Base-by-base conservation (phyloP, 2,888 invertebrate species). In the Geotrupes spiniger region DNA sequence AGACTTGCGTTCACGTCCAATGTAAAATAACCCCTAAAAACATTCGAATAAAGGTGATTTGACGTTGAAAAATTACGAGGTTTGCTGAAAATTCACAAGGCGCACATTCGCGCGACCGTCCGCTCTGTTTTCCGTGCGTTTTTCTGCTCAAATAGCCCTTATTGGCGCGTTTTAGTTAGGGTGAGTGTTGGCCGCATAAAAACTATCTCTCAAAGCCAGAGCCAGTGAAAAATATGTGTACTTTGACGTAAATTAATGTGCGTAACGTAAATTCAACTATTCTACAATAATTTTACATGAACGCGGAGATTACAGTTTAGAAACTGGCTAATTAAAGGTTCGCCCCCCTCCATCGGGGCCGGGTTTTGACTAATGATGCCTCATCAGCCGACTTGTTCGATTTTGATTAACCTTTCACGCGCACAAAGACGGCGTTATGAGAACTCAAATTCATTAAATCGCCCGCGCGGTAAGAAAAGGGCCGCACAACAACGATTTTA, bases 231-330 rank as follows among this genome's bases (percentile, higher is more conserved):
- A 73, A 73, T 72, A 71, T 72, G 72, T 71, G 71, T 70, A 67
- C 71, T 72, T 73, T 73, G 73, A 73, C 72, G 70, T 72, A 69
- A 72, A 73, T 73, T 73, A 72, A 73, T 73, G 73, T 72, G 72
- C 72, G 71, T 72, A 65, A 63, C 69, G 70, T 69, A 72, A 71
- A 72, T 73, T 72, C 70, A 71, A 73, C 72, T 73, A 72, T 73
- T 72, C 69, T 60, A 64, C 70, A 66, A 71, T 72, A 69, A 72
- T 71, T 72, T 71, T 63, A 63, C 67, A 68, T 65, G 64, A 67
- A 65, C 65, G 65, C 54, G 55, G 63, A 65, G 68, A 68, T 68
- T 69, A 65, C 57, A 57, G 60, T 59, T 54, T 51, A 56, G 61
- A 57, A 58, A 58, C 57, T 57, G 53, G 51, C 62, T 67, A 67